Base-by-base conservation (phyloP, 2,113 vertebrate species). In the Phalacrocorax aristotelis region DNA sequence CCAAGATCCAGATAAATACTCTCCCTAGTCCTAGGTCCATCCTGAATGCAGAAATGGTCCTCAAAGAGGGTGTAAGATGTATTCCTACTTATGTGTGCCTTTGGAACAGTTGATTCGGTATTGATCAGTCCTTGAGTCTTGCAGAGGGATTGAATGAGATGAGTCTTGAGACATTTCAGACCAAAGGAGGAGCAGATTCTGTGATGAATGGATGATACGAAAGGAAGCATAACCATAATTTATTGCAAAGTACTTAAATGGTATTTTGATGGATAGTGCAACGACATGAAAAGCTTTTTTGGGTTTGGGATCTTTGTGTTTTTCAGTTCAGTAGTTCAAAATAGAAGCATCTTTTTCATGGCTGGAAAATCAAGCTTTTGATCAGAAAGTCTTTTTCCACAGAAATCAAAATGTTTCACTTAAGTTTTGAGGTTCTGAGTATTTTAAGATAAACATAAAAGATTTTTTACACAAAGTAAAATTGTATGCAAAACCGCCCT, bases 181-280 rank as follows among this genome's bases (percentile, higher is more conserved):
- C 34, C 32, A 66, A 79, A 89, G 78, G 32, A 96, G 75, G n/a
- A 77, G 29, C 46, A 77, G 84, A 52, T 46, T 51, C 60, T 23
- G 2, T 66, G 70, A 54, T 49, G 75, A 84, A 95, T 62, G 58
- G 27, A 13, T 23, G 57, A 94, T 95, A 88, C 54, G 93, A 93
- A 95, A 96, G 85, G 75, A 95, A 95, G 46, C 58, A 76, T 49
- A 74, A 16, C 22, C 36, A 26, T 88, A 96, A 96, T 95, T 87
- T 95, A 95, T 78, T 86, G 87, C 83, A 26, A 68, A 93, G 89
- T 16, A 27, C 26, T 89, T 87, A 66, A 61, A 83, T 74, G 55
- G 80, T 42, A 92, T 91, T 93, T 92, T 97, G 94, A 95, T 94
- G 87, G 86, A 95, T 87, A 66, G 80, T 66, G 62, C 57, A 82